Conservation (phyloP, 2,113 vertebrate species). For the Pedetes capensis region DNA sequence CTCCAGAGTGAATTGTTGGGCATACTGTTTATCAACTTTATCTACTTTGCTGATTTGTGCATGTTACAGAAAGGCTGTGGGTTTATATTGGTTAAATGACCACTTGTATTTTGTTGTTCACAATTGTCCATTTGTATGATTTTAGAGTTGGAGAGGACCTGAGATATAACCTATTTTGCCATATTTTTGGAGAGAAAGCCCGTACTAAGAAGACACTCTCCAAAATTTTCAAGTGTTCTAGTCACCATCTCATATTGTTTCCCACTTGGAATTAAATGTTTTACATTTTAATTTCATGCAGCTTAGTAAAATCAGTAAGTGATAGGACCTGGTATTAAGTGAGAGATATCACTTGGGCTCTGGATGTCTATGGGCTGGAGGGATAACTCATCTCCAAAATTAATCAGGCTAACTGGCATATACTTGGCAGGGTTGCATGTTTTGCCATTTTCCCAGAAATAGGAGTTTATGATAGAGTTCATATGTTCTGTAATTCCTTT, state of each 20-base stretch:
- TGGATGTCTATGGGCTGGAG: neutral
- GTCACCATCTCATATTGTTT: neutral
- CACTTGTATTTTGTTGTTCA: neutral
- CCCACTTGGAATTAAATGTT: neutral
- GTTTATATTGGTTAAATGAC: neutral
- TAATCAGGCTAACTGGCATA: neutral
- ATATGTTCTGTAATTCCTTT: slow-evolving; percentile 14
- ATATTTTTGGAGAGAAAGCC: neutral
- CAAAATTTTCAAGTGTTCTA: neutral
- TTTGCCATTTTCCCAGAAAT: slow-evolving; percentile 41
- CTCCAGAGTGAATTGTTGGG: neutral
- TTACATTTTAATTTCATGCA: neutral
- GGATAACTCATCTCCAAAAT: neutral
- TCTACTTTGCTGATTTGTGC: neutral
- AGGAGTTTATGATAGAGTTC: slow-evolving; percentile 1
- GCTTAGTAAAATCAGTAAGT: neutral
- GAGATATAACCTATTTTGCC: neutral
- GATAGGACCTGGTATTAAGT: neutral
- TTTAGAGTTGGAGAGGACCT: neutral
- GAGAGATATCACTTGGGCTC: neutral
- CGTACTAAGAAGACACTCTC: neutral
- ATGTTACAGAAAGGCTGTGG: neutral
- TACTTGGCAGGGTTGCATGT: neutral
- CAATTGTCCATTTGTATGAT: neutral
- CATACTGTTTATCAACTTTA: neutral